A percentile compares a stretch with the other conserved stretches of the same genome.
Conservation (phyloP, 2,797 vertebrate species). For the Artibeus jamaicensis region DNA sequence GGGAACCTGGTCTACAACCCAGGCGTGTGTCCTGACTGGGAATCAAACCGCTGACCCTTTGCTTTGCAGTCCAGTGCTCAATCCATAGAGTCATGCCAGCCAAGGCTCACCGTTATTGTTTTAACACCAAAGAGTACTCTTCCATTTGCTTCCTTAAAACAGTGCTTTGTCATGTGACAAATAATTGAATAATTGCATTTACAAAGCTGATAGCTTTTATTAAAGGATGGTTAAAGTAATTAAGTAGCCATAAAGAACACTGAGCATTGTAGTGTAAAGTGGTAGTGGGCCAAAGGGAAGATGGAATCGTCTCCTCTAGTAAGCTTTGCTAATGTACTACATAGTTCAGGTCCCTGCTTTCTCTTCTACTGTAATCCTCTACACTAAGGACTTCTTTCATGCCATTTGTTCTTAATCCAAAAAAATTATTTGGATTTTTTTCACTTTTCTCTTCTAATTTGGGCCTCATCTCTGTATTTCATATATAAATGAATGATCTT, state of each 20-base stretch:
- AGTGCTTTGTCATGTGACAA: not conserved
- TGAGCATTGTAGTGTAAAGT: not conserved
- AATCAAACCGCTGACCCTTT: no score
- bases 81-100: no score
- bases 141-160: not conserved
- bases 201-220: not conserved
- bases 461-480: not conserved
- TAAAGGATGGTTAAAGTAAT: not conserved
- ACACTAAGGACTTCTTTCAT: not conserved
- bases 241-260: not conserved
- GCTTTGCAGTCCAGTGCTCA: no score
- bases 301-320: not conserved
- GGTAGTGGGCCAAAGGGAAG: not conserved
- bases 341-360: not conserved
- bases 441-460: not conserved
- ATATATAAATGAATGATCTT: constrained; percentile 3
- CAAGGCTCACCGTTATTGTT: not conserved
- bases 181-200: not conserved
- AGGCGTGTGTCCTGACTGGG: no score
- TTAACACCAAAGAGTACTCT: not conserved
- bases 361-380: not conserved
- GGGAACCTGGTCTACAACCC: no score
- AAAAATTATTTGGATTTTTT: not conserved
- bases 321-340: not conserved
- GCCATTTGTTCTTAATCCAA: not conserved